Base-by-base conservation (phyloP, 2,113 vertebrate genomes). In the Nymphicus hollandicus region DNA sequence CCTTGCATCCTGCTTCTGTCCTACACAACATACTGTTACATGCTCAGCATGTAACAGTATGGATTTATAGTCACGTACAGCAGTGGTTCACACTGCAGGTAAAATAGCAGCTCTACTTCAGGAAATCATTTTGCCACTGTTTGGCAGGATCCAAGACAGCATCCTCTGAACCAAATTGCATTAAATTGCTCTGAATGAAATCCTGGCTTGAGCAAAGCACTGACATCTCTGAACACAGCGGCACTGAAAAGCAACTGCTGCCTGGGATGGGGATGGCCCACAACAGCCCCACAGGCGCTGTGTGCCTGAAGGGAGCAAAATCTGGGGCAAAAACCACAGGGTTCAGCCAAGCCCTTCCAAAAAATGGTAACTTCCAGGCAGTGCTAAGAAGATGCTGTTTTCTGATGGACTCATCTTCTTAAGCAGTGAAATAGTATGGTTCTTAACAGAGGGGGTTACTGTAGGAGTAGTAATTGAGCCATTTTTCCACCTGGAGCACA, bases 401-500 rank as follows among this genome's bases (percentile, higher is more conserved):
- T 41, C 55, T 5, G 15, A 85, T 25, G 58, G 53, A 44, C 29
- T 69, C 82, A 14, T 41, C 63, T 47, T 49, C 60, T 9, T 3
- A 31, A 91, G 81, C 63, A 64, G 53, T 56, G 78, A 65, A 56
- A 88, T 63, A 88, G 83, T 28, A 43, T 4, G 53, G 94, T 37
- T 77, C 68, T 93, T 41, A 71, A 70, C 10, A 17, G 55, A 91
- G 78, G 84, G 92, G 91, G 93, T 94, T 91, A 93, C 77, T 65
- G 78, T 35, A 88, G 66, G 31, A 89, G 63, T 31, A 82, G 63
- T 83, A 88, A 93, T 44, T 35, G 44, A 85, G 92, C 43, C 47
- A 61, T 79, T 88, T 95, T 64, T 69, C 81, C 63, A 89, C 27
- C 83, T 72, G 83, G 23, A 92, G 27, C 69, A 43, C 52, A 56